Evolutionary conservation across 2,888 invertebrate species (phyloP).

Genomic region (Lepidonotus clava): DNA sequence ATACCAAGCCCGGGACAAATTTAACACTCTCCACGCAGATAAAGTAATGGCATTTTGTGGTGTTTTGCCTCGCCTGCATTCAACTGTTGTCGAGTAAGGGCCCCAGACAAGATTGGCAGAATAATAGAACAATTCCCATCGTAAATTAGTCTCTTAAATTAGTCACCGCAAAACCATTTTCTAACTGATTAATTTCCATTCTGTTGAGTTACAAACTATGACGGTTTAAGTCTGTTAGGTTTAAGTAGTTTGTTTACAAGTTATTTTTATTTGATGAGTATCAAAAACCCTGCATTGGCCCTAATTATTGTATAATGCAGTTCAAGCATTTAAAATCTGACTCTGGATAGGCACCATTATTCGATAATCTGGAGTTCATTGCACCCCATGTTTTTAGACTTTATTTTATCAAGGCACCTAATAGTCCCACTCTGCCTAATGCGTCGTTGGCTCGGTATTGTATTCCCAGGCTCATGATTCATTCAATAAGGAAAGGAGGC

Average conservation of each 20-base stretch:
- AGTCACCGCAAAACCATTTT: no score
- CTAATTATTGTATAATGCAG: not conserved
- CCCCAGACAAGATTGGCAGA: not conserved
- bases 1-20: constrained; percentile 6
- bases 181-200: no score
- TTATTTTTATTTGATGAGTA: not conserved
- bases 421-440: not conserved
- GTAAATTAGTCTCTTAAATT: no score
- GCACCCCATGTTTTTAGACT: not conserved
- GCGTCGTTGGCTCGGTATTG: no score
- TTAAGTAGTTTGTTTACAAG: not conserved
- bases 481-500: no score
- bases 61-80: constrained; percentile 8
- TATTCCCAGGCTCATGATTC: no score
- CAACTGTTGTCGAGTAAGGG: not conserved
- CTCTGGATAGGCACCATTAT: not conserved
- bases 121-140: no score
- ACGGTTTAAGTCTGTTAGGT: not conserved
- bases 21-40: not conserved
- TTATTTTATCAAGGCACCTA: not conserved
- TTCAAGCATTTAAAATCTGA: not conserved
- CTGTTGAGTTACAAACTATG: no score
- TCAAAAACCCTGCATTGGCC: not conserved
- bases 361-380: not conserved
- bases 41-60: not conserved